A percentile compares a stretch with the other conserved stretches of the same genome.
Conservation (phyloP, 2,113 vertebrate species). For the Haemorhous mexicanus region DNA sequence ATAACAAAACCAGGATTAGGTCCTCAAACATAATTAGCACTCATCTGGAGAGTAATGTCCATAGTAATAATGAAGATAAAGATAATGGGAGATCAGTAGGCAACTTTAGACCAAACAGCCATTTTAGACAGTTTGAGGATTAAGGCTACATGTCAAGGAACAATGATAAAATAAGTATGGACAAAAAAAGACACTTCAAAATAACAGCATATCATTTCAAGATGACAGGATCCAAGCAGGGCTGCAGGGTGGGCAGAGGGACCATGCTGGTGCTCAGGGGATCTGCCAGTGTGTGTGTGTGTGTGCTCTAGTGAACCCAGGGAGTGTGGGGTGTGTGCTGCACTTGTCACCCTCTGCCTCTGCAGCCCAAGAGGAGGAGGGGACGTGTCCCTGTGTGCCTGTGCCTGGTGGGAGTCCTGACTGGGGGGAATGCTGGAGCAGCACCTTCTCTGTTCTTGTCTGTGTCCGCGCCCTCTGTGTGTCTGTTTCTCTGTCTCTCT, state of each 20-base stretch:
- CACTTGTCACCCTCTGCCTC: background rate
- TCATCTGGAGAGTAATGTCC: background rate
- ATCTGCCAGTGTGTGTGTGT: accelerated
- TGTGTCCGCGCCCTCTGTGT: accelerated
- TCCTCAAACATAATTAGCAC: background rate
- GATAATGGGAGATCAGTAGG: background rate
- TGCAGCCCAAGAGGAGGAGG: background rate
- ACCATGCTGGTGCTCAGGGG: accelerated
- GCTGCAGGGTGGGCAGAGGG: accelerated
- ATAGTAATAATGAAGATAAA: background rate
- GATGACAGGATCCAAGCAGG: background rate
- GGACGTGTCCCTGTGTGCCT: accelerated
- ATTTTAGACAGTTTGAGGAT: background rate
- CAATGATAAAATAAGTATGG: background rate
- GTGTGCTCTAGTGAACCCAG: background rate
- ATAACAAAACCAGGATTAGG: background rate
- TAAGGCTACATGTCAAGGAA: background rate
- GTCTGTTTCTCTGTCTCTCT: background rate
- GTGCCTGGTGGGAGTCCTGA: background rate
- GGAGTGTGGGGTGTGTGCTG: background rate
- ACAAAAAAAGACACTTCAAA: background rate
- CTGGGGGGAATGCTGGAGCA: background rate
- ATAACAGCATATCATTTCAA: background rate
- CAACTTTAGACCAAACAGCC: background rate
- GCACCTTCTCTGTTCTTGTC: accelerated